Base-by-base conservation (phyloP, 2,113 vertebrate genomes). In the Psilopsiagon aymara region DNA sequence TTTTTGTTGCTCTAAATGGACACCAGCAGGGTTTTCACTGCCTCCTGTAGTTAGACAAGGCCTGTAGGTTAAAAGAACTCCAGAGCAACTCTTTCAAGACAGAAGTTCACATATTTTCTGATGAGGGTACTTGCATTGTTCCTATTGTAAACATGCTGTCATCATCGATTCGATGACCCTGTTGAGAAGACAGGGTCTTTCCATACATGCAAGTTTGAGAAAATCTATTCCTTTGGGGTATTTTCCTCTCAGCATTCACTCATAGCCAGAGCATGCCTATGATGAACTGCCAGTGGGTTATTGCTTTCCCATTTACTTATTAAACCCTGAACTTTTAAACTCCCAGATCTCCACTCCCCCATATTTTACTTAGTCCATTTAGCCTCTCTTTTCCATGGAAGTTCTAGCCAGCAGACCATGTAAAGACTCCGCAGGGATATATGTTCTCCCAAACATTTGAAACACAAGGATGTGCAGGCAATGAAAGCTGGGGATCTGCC, bases 291-390 rank as follows among this genome's bases (percentile, higher is more conserved):
- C 90, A 11, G 49, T 57, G 59, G 19, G 49, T 84, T 94, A 94
- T 31, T 85, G 71, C 88, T 80, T 93, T 95, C 86, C 57, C 77
- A 87, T 89, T 87, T 91, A 47, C 77, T 89, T 66, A 89, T 57
- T 92, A 93, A 95, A 77, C 23, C 68, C 78, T 95, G 94, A 97
- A 95, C 91, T 87, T 96, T 94, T 92, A 92, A 95, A 94, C 92
- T 86, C 77, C 47, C 85, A 75, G 33, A 74, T 75, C 60, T 78
- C 71, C 63, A 47, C 41, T 85, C 66, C 41, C 23, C 41, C 46
- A 1, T 82, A 85, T 94, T 96, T 95, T 73, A 76, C 49, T 84
- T 89, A 86, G 71, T 39, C 88, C 73, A 64, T 90, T 93, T 90
- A 92, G 64, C 46, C 57, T 82, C 84, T 79, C 62, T 85, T 94